These are phyloP conservation scores for Monodelphis domestica DNA, from an alignment of 2,797 vertebrate species.

Conservation along the genomic window DNA sequence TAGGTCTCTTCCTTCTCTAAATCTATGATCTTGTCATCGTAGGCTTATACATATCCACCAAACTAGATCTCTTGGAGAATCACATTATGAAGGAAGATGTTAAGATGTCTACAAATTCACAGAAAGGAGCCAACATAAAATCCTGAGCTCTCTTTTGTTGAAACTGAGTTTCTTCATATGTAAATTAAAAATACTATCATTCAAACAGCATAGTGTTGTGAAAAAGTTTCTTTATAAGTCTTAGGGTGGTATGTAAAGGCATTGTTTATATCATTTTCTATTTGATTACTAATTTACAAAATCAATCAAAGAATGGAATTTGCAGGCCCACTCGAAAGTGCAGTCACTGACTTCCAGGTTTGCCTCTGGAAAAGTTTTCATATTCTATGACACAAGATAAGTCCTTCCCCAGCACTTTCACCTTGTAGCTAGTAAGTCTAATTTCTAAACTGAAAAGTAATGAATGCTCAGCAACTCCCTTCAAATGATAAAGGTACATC, in stretches of 20 bases:
- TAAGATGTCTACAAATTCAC: background rate
- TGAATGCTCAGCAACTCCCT: background rate
- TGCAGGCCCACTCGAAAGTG: background rate
- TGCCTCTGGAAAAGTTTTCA: background rate
- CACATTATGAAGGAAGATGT: background rate
- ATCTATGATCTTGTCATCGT: background rate
- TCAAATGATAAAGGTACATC: background rate
- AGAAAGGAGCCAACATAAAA: background rate
- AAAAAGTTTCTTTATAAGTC: background rate
- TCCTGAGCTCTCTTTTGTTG: background rate
- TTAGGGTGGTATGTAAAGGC: background rate
- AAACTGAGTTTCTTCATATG: background rate
- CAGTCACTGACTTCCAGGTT: background rate
- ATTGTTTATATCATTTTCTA: background rate
- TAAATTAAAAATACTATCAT: background rate
- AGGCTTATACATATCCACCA: background rate
- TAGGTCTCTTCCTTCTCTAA: background rate
- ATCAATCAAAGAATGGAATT: background rate
- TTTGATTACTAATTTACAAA: background rate
- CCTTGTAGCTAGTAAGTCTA: background rate
- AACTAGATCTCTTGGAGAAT: background rate
- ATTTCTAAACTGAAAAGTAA: background rate
- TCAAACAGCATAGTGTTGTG: background rate
- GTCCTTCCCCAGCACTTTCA: background rate
- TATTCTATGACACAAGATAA: background rate